These are phyloP conservation scores for Notodonta dromedarius DNA, from an alignment of 2,888 invertebrate species.

Conservation along the genomic window DNA sequence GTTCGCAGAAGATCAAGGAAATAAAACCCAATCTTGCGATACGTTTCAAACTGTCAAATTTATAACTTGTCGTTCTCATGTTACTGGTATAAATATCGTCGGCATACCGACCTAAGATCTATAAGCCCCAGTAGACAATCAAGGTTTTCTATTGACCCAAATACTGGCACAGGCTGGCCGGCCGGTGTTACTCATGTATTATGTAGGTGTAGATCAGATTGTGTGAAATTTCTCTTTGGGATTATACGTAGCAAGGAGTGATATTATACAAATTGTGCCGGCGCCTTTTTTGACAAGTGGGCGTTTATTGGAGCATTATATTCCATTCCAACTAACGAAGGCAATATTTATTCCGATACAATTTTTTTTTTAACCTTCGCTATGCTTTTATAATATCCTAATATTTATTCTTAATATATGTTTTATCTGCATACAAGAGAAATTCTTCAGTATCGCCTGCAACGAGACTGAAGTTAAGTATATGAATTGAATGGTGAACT, in stretches of 20 bases:
- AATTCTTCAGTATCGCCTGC: no score
- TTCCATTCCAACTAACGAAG: background rate
- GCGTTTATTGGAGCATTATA: background rate
- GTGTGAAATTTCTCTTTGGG: slow-evolving; percentile 19
- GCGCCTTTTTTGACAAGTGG: background rate
- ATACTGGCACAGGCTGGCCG: slow-evolving; percentile 27
- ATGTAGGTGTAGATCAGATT: slow-evolving; percentile 25
- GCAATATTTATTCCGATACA: no score
- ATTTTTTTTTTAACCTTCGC: no score
- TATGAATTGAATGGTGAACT: no score
- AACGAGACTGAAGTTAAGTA: no score
- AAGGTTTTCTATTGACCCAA: slow-evolving; percentile 49
- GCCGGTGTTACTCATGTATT: slow-evolving; percentile 23
- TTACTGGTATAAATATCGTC: background rate
- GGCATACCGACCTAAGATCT: slow-evolving; percentile 5
- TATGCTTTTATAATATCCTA: no score
- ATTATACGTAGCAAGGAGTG: background rate
- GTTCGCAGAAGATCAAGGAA: slow-evolving; percentile 1
- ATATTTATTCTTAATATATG: no score
- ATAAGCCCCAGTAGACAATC: slow-evolving; percentile 26
- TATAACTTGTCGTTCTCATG: background rate
- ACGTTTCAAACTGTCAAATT: background rate
- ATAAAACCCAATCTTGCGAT: background rate
- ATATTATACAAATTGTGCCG: slow-evolving; percentile 14
- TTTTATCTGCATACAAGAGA: no score